These are phyloP conservation scores for Leiothrix lutea DNA, from an alignment of 2,113 vertebrate genomes.

Conservation along the genomic window DNA sequence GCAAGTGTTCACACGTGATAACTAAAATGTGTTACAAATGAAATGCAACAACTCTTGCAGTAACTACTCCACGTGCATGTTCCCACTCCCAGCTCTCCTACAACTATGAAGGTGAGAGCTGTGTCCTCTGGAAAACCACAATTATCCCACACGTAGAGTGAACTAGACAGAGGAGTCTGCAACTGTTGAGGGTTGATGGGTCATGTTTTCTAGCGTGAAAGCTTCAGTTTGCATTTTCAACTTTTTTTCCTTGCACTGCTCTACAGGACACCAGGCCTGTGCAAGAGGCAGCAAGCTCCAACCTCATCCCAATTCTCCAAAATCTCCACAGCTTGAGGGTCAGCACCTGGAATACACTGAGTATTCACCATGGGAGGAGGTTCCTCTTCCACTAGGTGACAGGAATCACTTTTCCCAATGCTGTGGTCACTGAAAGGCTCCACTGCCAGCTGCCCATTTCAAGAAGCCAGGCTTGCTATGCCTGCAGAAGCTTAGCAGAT, in stretches of 20 bases:
- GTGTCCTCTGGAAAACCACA: background rate
- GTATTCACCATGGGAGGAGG: background rate
- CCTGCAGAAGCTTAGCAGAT: background rate
- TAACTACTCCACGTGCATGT: fast-evolving
- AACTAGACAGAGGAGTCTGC: background rate
- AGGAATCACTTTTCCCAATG: background rate
- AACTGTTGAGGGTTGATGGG: background rate
- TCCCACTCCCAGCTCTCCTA: background rate
- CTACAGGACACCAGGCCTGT: background rate
- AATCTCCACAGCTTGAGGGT: background rate
- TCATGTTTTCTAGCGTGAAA: background rate
- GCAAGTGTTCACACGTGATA: fast-evolving
- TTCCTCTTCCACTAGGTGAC: background rate
- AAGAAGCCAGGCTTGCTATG: background rate
- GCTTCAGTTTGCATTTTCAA: background rate
- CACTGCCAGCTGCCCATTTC: background rate
- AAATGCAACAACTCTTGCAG: background rate
- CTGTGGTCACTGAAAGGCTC: background rate
- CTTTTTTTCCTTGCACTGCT: background rate
- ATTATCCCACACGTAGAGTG: fast-evolving
- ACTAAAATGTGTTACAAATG: background rate
- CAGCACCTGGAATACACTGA: background rate
- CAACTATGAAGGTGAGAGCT: background rate
- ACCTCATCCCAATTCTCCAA: background rate
- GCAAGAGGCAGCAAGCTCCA: background rate